phyloP scores from a whole-genome alignment of 2,797 vertebrate species.

The Rhyacichthys aspro region DNA sequence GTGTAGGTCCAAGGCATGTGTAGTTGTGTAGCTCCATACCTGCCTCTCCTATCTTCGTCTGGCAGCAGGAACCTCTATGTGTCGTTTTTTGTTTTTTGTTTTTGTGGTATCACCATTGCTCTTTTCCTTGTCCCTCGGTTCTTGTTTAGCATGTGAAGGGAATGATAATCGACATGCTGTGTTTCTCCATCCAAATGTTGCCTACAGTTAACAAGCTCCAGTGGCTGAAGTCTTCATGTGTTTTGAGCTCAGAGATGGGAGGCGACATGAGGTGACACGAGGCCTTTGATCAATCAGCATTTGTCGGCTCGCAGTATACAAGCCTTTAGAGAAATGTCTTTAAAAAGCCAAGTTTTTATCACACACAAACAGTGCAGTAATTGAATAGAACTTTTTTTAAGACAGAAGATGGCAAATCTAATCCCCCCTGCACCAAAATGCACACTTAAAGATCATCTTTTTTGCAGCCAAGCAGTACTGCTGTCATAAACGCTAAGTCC shows the following conservation, averaged over 20 bases:
- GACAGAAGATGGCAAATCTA: constrained; percentile 2
- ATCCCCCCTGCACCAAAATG: too few relatives aligned
- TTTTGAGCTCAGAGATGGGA: constrained; percentile 36
- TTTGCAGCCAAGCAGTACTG: background rate
- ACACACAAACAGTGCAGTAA: constrained; percentile 5
- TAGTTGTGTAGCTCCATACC: constrained; percentile 2
- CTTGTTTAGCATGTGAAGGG: constrained; percentile 38
- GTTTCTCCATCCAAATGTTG: constrained; percentile 23
- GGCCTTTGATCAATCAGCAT: constrained; percentile 26
- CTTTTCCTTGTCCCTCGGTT: constrained; percentile 16
- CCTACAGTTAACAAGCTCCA: constrained; percentile 6
- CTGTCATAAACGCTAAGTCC: background rate
- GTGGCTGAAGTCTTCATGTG: constrained; percentile 18
- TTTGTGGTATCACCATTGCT: constrained; percentile 30
- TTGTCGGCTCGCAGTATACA: constrained; percentile 4
- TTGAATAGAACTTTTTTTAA: too few relatives aligned
- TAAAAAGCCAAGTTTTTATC: constrained; percentile 17
- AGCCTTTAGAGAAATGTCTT: constrained; percentile 16
- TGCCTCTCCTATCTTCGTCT: constrained; percentile 35
- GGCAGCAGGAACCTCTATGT: constrained; percentile 23
- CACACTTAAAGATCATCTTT: constrained; percentile 2
- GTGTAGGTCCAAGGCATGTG: constrained; percentile 27
- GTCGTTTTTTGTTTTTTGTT: too few relatives aligned
- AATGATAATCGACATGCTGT: constrained; percentile 33
- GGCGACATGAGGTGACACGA: constrained; percentile 14